Evolutionary conservation across 2,797 vertebrate species (phyloP), one percentile per base, ranked within the genome.

Genomic region (Lithobates sylvaticus): DNA sequence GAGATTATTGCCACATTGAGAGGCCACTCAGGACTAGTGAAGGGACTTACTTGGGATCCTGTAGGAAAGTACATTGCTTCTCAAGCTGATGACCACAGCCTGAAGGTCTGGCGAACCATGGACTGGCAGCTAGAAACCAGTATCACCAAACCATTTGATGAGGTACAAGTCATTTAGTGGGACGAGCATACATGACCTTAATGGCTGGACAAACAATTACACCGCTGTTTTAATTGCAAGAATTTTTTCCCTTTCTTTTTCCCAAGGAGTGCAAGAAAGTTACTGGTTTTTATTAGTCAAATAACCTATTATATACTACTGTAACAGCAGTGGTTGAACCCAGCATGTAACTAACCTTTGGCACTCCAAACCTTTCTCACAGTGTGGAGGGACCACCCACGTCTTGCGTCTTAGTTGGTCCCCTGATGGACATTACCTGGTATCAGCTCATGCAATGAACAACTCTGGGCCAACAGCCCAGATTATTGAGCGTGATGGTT

Each of bases 391-490:
- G 29, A 99, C 98, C 0, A 99, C 98, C 3, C 98, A 99, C 0
- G 98, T 99, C 54, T 91, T 99, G 68, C 96, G 98, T 61, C 96
- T 99, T 81, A 99, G 98, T 92, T 99, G 98, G 98, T 99, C 98
- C 3, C 98, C 98, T 0, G 98, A 99, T 8, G 98, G 98, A 47
- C 98, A 99, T 93, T 99, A 99, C 78, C 93, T 99, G 76, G 98
- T 99, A n/a, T 99, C 98, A 15, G 98, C 98, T 85, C 98, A 99
- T 26, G 98, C 98, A 88, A 99, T 99, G 98, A 99, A 99, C 92
- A 99, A 99, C 93, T 99, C 98, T 0, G 98, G 98, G 21, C 98
- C 98, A 71, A 99, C 98, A 0, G 98, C 98, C 44, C 98, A 99
- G 94, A 99, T 99, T 88, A 98, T 99, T 16, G 98, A 99, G 90